Base-by-base conservation (phyloP, 1,140 invertebrate genomes). In the Acyrthosiphon pisum region DNA sequence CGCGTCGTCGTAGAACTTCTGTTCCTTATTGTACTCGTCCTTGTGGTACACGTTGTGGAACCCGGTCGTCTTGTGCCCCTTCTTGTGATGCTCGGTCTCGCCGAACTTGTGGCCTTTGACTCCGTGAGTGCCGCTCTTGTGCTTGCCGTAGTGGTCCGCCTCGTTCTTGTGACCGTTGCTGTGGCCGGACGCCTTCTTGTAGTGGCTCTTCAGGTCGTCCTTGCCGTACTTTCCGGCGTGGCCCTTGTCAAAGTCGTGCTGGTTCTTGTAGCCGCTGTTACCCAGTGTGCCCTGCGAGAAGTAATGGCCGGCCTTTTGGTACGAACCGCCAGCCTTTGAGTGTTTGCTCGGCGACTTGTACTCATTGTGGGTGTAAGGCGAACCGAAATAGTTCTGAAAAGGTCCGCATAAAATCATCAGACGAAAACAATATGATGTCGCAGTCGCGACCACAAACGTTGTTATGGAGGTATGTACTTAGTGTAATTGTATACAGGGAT, bases 1-100 rank as follows among this genome's bases (percentile, higher is more conserved):
- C 18, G 96, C 96, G 84, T 97, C 96, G 94, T 97, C 97, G 94
- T 97, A 97, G 95, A 97, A 97, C 93, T 96, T 96, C 91, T 97
- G 96, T 94, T 97, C 96, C 94, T 97, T 97, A 94, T 97, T 97
- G 95, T 96, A 97, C 94, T 97, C 97, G 94, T 97, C 97, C 95
- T 97, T 97, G 95, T 96, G 96, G 94, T 96, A 97, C 6, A 97
- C 96, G 94, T 97, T 97, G 95, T 97, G 97, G 95, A 96, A 97
- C 37, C 97, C 97, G 7, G 95, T 97, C 11, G 96, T 96, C 93
- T 97, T 96, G 90, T 96, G 96, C 6, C 97, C 97, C 94, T 97
- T 97, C 94, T 96, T 96, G 95, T 96, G 96, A 9, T 86, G 76
- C 11, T 94, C 94, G 53, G 94, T 94, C 50, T 94, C 93, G 30